These are phyloP conservation scores for Fragum fragum DNA, from an alignment of 2,888 invertebrate genomes.

Conservation along the genomic window DNA sequence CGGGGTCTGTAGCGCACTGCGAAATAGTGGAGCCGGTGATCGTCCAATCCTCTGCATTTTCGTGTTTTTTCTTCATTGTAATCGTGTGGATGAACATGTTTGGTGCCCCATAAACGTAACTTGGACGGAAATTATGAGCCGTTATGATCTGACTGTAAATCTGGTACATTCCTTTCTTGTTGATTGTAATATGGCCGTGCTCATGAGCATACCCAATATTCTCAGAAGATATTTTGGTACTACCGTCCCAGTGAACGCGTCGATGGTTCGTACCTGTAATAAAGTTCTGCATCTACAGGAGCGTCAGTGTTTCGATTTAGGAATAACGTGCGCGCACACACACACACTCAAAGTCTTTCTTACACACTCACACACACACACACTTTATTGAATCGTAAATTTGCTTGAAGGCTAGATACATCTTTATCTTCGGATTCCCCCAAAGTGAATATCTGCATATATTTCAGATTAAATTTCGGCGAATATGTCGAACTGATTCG, in stretches of 20 bases:
- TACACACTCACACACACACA: no score
- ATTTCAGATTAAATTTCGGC: no score
- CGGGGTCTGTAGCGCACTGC: background rate
- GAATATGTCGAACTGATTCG: no score
- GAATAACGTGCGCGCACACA: no score
- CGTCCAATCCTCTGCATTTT: background rate
- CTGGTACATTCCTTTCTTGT: background rate
- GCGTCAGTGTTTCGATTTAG: no score
- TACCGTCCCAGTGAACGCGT: constrained; percentile 12
- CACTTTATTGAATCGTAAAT: no score
- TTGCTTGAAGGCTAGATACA: no score
- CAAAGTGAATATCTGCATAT: no score
- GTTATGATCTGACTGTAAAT: constrained; percentile 16
- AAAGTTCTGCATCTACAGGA: no score
- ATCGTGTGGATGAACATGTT: constrained; percentile 8
- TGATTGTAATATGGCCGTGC: constrained; percentile 8
- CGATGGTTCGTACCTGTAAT: constrained; percentile 4
- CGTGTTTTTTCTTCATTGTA: background rate
- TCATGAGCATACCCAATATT: background rate
- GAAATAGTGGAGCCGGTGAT: constrained; percentile 1
- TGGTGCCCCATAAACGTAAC: background rate
- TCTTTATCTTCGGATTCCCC: no score
- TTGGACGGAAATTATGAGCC: background rate
- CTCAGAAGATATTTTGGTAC: background rate
- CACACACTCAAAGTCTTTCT: no score